Percentiles rank a stretch among this genome's conserved stretches.
phyloP scores from a whole-genome alignment of 2,888 invertebrate species.

The Schrankia costaestrigalis region DNA sequence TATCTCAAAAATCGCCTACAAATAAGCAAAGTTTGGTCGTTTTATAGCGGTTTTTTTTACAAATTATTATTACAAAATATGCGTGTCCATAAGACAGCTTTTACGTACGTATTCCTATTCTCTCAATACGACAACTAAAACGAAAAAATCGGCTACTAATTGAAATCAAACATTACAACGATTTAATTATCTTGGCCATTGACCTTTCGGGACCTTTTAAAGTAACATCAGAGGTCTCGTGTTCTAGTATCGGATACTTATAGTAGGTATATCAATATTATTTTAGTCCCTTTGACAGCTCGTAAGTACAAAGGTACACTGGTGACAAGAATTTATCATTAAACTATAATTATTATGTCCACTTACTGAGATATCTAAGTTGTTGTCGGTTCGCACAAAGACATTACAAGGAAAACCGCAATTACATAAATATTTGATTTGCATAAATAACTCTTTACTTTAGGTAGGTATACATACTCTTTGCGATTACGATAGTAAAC shows the following conservation, averaged over 20 bases:
- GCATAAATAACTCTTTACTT: slow-evolving; percentile 11
- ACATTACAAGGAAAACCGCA: slow-evolving; percentile 8
- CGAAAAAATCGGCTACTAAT: slow-evolving; percentile 8
- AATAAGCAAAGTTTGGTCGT: too few relatives aligned
- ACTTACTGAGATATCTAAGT: slow-evolving; percentile 21
- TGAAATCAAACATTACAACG: slow-evolving; percentile 15
- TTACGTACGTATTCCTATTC: too few relatives aligned
- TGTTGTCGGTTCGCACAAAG: slow-evolving; percentile 18
- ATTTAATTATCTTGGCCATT: slow-evolving; percentile 28
- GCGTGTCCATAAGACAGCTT: too few relatives aligned
- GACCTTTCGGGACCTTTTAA: slow-evolving; percentile 24
- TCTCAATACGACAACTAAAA: too few relatives aligned
- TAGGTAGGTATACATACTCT: too few relatives aligned
- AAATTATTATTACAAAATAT: too few relatives aligned
- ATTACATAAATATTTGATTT: slow-evolving; percentile 14
- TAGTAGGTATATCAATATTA: slow-evolving; percentile 14
- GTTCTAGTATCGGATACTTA: too few relatives aligned
- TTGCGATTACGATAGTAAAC: too few relatives aligned
- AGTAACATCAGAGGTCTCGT: too few relatives aligned
- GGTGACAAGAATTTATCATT: slow-evolving; percentile 30
- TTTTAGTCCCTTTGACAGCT: slow-evolving; percentile 26
- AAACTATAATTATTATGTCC: slow-evolving; percentile 13
- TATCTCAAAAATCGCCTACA: too few relatives aligned
- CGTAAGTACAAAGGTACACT: slow-evolving; percentile 27
- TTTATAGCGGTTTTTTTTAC: too few relatives aligned